phyloP scores from a whole-genome alignment of 2,797 vertebrate genomes.

The Trematomus bernacchii region DNA sequence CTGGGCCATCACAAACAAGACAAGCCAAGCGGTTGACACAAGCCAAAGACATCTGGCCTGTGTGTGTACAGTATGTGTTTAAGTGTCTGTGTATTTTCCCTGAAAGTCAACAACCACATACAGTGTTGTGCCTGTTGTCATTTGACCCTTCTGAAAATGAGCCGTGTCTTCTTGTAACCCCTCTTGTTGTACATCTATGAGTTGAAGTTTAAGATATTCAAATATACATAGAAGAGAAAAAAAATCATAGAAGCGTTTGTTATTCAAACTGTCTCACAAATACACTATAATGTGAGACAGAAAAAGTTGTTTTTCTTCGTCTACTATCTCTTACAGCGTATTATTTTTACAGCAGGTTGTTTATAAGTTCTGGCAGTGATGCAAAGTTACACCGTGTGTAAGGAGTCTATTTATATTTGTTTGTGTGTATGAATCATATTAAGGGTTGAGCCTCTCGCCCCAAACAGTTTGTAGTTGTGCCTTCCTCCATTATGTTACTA shows the following conservation, averaged over 20 bases:
- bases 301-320: neutral
- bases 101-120: slow-evolving; percentile 31
- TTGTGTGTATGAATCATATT: slow-evolving; percentile 15
- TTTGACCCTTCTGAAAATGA: neutral
- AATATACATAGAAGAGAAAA: slow-evolving; percentile 8
- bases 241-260: neutral
- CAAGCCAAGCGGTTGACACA: slow-evolving; percentile 59
- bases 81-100: slow-evolving; percentile 1
- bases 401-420: slow-evolving; percentile 15
- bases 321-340: neutral
- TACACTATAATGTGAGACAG: neutral
- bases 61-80: slow-evolving; percentile 9
- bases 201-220: slow-evolving; percentile 6
- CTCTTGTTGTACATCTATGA: neutral
- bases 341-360: neutral
- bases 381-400: neutral
- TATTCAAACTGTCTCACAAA: neutral
- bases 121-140: slow-evolving; percentile 11
- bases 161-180: neutral
- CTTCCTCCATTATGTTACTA: slow-evolving; percentile 3
- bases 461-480: neutral
- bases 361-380: slow-evolving; percentile 11
- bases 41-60: slow-evolving; percentile 44
- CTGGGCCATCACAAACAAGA: slow-evolving; percentile 73
- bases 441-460: neutral